These are phyloP conservation scores for Metridium senile DNA, from an alignment of 92 coral and sea anemone species.

Conservation along the genomic window DNA sequence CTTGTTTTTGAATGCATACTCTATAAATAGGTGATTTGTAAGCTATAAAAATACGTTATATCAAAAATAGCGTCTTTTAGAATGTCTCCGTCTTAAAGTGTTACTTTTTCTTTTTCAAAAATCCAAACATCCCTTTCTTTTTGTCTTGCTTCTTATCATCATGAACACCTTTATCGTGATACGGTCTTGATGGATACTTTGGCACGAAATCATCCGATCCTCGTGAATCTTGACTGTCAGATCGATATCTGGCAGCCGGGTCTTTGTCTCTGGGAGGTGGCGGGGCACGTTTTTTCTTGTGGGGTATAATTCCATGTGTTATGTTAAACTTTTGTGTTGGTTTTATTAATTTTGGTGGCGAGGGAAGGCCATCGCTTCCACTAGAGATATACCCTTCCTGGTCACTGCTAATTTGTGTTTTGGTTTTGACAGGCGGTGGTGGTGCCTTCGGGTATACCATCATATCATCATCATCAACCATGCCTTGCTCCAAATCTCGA, in stretches of 20 bases:
- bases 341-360: conserved; percentile 44
- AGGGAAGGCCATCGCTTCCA: conserved; percentile 42
- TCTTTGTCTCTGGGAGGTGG: conserved; percentile 63
- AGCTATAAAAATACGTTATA: not conserved
- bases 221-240: conserved; percentile 65
- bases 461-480: conserved; percentile 55
- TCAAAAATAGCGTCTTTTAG: not conserved
- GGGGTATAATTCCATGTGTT: conserved; percentile 51
- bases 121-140: conserved; percentile 92
- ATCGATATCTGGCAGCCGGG: conserved; percentile 55
- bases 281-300: conserved; percentile 63
- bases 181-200: conserved; percentile 60
- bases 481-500: conserved; percentile 56
- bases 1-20: not conserved
- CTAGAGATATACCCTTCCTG: conserved; percentile 37
- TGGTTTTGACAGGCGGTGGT: conserved; percentile 66
- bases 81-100: not conserved
- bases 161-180: conserved; percentile 40
- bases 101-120: conserved; percentile 87
- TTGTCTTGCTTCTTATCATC: conserved; percentile 76
- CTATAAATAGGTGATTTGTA: not conserved
- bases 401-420: conserved; percentile 46
- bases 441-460: conserved; percentile 67
- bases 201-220: conserved; percentile 57
- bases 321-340: conserved; percentile 49